Base-by-base conservation (phyloP, 1,140 invertebrate species). In the Ctenoplectra terminalis region DNA sequence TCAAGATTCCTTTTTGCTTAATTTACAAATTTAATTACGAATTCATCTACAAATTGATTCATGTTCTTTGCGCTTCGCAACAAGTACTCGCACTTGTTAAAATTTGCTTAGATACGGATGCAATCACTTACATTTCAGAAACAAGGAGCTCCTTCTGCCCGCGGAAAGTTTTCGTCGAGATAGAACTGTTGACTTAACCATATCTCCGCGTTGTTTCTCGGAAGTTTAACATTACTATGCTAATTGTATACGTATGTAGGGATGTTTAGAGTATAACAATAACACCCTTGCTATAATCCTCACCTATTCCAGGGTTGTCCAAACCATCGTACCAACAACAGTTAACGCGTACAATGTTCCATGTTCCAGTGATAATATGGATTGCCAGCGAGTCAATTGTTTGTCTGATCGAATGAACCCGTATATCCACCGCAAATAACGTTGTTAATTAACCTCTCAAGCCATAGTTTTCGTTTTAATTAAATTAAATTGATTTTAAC, bases 341-440 rank as follows among this genome's bases (percentile, higher is more conserved):
- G 26, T 56, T 43, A 72, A 56, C n/a, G 37, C 26, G 4, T 34
- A 43, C 26, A 58, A 46, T 58, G 54, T 60, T 58, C 70, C 15
- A 58, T 58, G 37, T 58, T 72, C n/a, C 70, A 29, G 58, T 43
- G 54, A 72, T 72, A 72, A 72, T 72, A 72, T 58, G 17, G 11
- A 72, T 56, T 56, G 34, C 34, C n/a, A 23, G n/a, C 11, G 5
- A 13, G 43, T 13, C 70, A 40, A 58, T 72, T 72, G 70, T 58
- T 29, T 37, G 52, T 46, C 20, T 1, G 54, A 43, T 72, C 37
- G 7, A 58, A 72, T 52, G 37, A 8, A n/a, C 29, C 6, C 7
- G 48, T 72, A 58, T 43, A 58, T 1, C 1, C 8, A 31, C 11
- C 15, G 5, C 26, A 31, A 58, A 72, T 37, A 26, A 26, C 34